Evolutionary conservation across 2,797 vertebrate species (phyloP), one percentile per base, ranked within the genome.

Genomic region (Betta splendens): DNA sequence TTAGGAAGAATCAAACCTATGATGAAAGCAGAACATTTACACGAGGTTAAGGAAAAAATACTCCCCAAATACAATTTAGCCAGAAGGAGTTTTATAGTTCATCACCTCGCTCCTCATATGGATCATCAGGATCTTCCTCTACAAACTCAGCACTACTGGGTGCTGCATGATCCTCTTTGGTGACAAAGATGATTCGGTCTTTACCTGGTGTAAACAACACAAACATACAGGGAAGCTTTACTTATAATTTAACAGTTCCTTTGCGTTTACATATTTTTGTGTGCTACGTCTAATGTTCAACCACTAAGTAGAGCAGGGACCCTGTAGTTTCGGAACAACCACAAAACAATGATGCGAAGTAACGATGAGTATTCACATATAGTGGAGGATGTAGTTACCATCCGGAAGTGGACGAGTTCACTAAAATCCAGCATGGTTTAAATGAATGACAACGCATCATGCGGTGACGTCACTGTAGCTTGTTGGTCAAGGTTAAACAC

Each of bases 111-210:
- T 98, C 96, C 79, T 97, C 96, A 0, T 97, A 96, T 0, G 92
- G 95, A 50, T 98, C 96, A 12, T 94, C 91, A 9, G 95, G 96
- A 69, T 98, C 96, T 57, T 98, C 96, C 7, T 95, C 94, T 20
- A 97, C 88, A 11, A 98, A 88, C 79, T 98, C 95, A 1, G 96
- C 96, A 10, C 65, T 96, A 88, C 96, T 98, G 1, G 95, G 96
- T 0, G 93, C 88, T 64, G 93, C 94, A 31, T 98, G 95, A 77
- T 98, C 96, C 71, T 97, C 96, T 88, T 95, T 97, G 78, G 95
- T 97, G 22, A 94, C 96, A 88, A 98, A 98, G 87, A 97, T 97
- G 55, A 98, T 93, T 63, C 68, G 92, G 85, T 98, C 96, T 85
- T 98, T 98, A 87, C 95, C 96, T 97, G 64, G 58, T 36, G 56